Evolutionary conservation across 2,113 vertebrate genomes (phyloP).

Genomic region (Phocoena sinus): DNA sequence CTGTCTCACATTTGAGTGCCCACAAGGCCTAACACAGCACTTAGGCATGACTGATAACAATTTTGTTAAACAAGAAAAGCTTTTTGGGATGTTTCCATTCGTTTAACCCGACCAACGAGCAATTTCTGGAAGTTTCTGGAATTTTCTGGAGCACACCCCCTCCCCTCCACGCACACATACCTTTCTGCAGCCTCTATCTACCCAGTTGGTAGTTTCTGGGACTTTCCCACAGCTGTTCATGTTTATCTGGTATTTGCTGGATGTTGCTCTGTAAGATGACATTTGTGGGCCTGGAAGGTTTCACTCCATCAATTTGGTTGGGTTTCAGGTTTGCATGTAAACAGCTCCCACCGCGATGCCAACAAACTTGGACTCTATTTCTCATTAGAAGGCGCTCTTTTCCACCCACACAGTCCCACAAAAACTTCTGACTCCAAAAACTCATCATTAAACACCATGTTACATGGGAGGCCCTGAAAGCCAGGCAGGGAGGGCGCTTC

Average conservation of each 20-base stretch:
- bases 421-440: constrained; percentile 67
- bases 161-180: no score
- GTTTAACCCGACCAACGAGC: background rate
- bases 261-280: constrained; percentile 2
- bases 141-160: background rate
- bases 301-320: constrained; percentile 16
- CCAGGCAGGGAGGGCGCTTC: fast-evolving
- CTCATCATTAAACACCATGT: constrained; percentile 2
- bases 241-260: constrained; percentile 53
- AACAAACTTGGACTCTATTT: constrained; percentile 50
- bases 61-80: background rate
- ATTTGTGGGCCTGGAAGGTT: constrained; percentile 46
- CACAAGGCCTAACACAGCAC: background rate
- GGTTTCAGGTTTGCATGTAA: constrained; percentile 70
- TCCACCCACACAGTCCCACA: constrained; percentile 70
- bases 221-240: background rate
- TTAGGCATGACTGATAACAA: background rate
- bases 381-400: constrained; percentile 69
- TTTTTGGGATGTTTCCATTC: background rate
- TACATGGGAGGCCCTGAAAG: background rate
- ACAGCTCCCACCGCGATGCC: constrained; percentile 49
- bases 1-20: background rate
- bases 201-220: background rate
- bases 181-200: background rate
- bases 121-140: background rate